phyloP scores from a whole-genome alignment of 2,888 invertebrate genomes.

The Ganaspis brasiliensis region DNA sequence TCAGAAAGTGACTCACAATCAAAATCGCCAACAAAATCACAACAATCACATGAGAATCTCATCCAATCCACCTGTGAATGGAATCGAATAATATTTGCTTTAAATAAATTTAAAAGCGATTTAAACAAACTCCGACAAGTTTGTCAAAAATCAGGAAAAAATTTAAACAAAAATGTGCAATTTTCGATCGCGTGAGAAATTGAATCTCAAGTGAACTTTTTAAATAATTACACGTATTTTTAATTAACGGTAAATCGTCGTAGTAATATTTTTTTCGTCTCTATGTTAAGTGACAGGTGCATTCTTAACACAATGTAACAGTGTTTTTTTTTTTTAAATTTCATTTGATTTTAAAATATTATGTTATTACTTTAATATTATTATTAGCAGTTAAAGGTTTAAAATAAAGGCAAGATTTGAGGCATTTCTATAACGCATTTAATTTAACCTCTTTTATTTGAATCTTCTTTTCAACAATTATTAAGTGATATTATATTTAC shows the following conservation, averaged over 20 bases:
- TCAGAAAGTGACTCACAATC: conserved; percentile 83
- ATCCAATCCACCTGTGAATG: conserved; percentile 69
- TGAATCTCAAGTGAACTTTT: conserved; percentile 13
- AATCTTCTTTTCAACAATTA: too few relatives aligned
- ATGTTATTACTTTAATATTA: conserved; percentile 15
- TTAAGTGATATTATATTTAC: too few relatives aligned
- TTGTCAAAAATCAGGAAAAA: background rate
- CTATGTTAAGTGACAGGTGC: background rate
- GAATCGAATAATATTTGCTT: conserved; percentile 70
- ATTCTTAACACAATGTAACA: conserved; percentile 39
- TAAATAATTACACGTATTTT: conserved; percentile 36
- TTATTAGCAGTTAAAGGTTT: conserved; percentile 28
- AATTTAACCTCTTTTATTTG: background rate
- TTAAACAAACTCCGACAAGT: conserved; percentile 7
- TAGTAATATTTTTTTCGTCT: background rate
- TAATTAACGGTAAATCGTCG: background rate
- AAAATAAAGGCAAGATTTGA: conserved; percentile 3
- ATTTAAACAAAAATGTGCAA: background rate
- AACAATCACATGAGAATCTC: conserved; percentile 71
- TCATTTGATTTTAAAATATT: too few relatives aligned
- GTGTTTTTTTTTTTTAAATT: conserved; percentile 21
- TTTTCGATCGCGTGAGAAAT: background rate
- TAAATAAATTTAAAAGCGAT: conserved; percentile 5
- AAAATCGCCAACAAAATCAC: conserved; percentile 80
- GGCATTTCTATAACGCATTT: background rate